A percentile compares a stretch with the other conserved stretches of the same genome.
phyloP scores from a whole-genome alignment of 2,888 invertebrate genomes.

The Chromoteleia sp. region DNA sequence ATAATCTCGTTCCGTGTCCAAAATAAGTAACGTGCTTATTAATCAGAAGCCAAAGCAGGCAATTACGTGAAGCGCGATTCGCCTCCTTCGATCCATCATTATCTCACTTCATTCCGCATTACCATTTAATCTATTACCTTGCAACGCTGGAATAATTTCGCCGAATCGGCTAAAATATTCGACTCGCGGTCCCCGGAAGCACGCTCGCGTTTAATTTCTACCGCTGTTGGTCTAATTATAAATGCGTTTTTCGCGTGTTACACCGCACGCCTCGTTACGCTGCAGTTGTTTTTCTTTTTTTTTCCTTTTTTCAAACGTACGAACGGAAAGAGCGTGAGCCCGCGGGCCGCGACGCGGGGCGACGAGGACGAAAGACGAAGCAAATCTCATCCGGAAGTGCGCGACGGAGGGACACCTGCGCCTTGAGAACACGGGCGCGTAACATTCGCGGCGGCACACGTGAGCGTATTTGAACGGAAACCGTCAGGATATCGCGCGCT shows the following conservation, averaged over 20 bases:
- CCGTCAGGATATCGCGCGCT: slow-evolving; percentile 79
- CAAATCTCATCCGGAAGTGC: slow-evolving; percentile 77
- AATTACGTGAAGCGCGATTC: slow-evolving; percentile 24
- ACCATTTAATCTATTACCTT: slow-evolving; percentile 52
- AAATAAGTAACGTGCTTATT: slow-evolving; percentile 42
- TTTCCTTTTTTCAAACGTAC: slow-evolving; percentile 21
- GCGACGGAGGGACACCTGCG: slow-evolving; percentile 77
- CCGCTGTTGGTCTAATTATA: slow-evolving; percentile 63
- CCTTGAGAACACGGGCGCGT: slow-evolving; percentile 77
- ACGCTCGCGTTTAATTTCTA: slow-evolving; percentile 60
- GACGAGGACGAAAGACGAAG: too few species aligned
- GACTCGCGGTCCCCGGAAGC: slow-evolving; percentile 63
- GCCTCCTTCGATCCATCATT: slow-evolving; percentile 42
- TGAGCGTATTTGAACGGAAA: slow-evolving; percentile 82
- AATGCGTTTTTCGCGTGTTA: slow-evolving; percentile 67
- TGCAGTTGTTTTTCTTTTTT: slow-evolving; percentile 43
- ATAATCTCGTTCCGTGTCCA: slow-evolving; percentile 29
- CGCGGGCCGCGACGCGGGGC: not conserved
- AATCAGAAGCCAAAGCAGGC: slow-evolving; percentile 39
- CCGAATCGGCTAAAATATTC: slow-evolving; percentile 48
- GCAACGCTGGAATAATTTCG: slow-evolving; percentile 26
- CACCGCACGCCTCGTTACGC: slow-evolving; percentile 65
- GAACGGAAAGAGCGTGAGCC: not conserved
- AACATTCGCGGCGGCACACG: slow-evolving; percentile 35
- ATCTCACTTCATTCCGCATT: slow-evolving; percentile 33